These are phyloP conservation scores for Nemapogon koenigi DNA, from an alignment of 2,888 invertebrate species.

Conservation along the genomic window DNA sequence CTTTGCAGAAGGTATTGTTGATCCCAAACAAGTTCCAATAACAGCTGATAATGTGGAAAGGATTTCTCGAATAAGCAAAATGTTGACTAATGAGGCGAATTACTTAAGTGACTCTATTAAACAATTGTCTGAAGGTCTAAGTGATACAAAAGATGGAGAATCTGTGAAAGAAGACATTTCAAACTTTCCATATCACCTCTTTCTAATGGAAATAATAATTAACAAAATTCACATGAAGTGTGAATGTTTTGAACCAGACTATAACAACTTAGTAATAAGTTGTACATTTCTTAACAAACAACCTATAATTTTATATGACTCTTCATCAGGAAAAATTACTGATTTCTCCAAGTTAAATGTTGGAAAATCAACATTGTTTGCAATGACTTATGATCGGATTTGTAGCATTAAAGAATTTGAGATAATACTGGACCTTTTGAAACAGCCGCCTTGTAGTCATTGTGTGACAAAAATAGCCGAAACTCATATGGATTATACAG, in stretches of 20 bases:
- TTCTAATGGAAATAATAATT: conserved; percentile 47
- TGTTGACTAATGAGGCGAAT: conserved; percentile 46
- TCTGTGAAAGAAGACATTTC: conserved; percentile 21
- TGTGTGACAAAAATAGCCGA: conserved; percentile 48
- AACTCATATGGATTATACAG: conserved; percentile 42
- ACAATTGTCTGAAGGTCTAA: conserved; percentile 37
- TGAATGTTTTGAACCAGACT: conserved; percentile 51
- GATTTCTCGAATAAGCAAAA: conserved; percentile 45
- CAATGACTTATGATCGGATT: conserved; percentile 57
- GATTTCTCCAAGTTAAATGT: conserved; percentile 41
- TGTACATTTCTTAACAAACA: conserved; percentile 46
- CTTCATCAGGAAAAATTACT: conserved; percentile 36
- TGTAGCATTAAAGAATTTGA: conserved; percentile 42
- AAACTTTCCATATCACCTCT: conserved; percentile 50
- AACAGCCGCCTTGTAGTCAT: conserved; percentile 47
- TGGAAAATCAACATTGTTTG: conserved; percentile 50
- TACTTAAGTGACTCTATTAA: conserved; percentile 44
- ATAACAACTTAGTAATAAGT: conserved; percentile 45
- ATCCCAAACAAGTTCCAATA: conserved; percentile 20
- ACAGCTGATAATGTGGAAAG: conserved; percentile 38
- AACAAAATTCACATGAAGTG: conserved; percentile 59
- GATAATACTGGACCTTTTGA: conserved; percentile 37
- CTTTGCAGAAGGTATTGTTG: conserved; percentile 4
- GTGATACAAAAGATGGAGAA: conserved; percentile 33
- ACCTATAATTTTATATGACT: conserved; percentile 45